phyloP scores from a whole-genome alignment of 2,797 vertebrate species.

The Kryptopterus vitreolus region DNA sequence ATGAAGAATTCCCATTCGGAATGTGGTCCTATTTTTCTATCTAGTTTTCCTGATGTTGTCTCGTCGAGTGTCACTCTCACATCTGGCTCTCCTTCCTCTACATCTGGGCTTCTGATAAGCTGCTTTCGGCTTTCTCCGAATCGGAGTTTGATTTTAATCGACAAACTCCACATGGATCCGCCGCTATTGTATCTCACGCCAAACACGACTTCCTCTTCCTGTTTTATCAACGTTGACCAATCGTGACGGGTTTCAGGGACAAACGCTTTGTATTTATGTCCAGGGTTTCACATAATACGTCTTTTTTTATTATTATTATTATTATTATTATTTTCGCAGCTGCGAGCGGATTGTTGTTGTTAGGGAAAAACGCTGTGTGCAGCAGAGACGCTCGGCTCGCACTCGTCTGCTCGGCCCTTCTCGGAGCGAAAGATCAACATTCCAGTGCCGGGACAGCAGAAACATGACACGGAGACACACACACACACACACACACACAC shows the following conservation, averaged over 20 bases:
- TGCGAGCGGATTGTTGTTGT: slow-evolving; percentile 5
- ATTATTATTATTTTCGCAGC: slow-evolving; percentile 41
- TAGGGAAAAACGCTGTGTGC: not conserved
- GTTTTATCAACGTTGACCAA: not conserved
- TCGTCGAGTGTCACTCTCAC: not conserved
- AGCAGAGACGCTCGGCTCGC: not conserved
- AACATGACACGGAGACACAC: not conserved
- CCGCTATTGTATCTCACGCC: not conserved
- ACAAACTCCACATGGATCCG: not conserved
- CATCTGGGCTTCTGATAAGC: not conserved
- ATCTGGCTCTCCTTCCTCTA: not conserved
- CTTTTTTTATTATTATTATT: too few species aligned
- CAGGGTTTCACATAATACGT: not conserved
- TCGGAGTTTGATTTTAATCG: not conserved
- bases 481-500: not conserved
- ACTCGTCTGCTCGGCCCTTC: not conserved
- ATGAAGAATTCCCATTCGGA: not conserved
- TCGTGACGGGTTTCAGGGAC: not conserved
- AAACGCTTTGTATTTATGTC: not conserved
- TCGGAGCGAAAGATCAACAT: slow-evolving; percentile 25
- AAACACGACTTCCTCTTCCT: slow-evolving; percentile 1
- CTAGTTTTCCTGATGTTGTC: not conserved
- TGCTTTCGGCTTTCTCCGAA: not conserved
- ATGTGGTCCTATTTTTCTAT: not conserved
- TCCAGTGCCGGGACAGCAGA: slow-evolving; percentile 30